phyloP scores from a whole-genome alignment of 2,797 vertebrate species.

The Siniperca scherzeri region DNA sequence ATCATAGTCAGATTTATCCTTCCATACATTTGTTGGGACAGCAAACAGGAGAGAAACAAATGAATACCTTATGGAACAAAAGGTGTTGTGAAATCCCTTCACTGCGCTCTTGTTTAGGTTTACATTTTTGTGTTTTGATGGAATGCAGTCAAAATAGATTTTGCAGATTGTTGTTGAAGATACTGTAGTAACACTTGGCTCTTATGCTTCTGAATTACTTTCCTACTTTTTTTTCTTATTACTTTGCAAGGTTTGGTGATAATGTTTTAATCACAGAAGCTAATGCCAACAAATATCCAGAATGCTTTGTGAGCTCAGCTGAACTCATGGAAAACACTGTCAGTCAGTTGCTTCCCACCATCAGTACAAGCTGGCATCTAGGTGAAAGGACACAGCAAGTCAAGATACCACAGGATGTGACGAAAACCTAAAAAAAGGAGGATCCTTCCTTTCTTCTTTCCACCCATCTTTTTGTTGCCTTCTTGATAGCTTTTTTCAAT shows the following conservation, averaged over 20 bases:
- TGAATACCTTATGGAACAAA: background rate
- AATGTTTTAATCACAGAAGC: background rate
- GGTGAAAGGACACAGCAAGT: constrained; percentile 71
- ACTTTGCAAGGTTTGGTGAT: background rate
- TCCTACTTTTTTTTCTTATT: background rate
- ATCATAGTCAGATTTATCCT: background rate
- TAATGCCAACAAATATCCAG: constrained; percentile 18
- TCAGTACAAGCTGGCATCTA: constrained; percentile 50
- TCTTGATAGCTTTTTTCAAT: background rate
- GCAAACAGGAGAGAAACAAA: background rate
- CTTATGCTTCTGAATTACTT: background rate
- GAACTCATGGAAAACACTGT: constrained; percentile 34
- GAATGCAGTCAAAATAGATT: constrained; percentile 5
- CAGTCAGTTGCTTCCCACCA: constrained; percentile 15
- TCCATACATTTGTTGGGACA: background rate
- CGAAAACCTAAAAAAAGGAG: background rate
- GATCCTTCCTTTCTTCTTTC: background rate
- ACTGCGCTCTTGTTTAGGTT: background rate
- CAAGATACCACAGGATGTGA: background rate
- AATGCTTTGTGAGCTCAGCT: constrained; percentile 14
- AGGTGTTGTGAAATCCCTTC: constrained; percentile 1
- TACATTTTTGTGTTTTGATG: constrained; percentile 21
- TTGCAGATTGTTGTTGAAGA: constrained; percentile 2
- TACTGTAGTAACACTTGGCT: background rate
- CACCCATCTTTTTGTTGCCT: background rate